Base-by-base conservation (phyloP, 2,888 invertebrate genomes). In the Sesia apiformis region DNA sequence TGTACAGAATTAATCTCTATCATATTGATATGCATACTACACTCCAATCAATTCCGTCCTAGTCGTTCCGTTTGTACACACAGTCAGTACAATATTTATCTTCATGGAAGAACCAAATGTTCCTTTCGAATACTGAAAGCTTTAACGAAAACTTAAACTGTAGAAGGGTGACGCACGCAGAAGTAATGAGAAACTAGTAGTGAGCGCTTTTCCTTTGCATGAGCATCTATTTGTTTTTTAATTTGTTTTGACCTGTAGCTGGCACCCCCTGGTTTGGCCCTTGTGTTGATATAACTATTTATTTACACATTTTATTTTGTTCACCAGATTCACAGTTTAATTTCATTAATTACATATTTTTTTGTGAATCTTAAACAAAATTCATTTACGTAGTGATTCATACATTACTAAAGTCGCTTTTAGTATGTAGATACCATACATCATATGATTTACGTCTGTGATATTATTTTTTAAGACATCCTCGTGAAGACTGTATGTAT, bases 191-290 rank as follows among this genome's bases (percentile, higher is more conserved):
- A 75, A 70, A 53, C 52, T 57, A 70, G 75, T 82, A 81, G 78
- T 74, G 66, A 70, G 64, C 70, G 85, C 85, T 88, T 87, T 63
- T 72, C 74, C 76, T 78, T 72, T 84, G 88, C 88, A 88, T 88
- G 88, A 71, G 64, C 74, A 74, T 78, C 71, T 62, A 69, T 79
- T 76, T 76, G 66, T 72, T 62, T 72, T 71, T 65, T 67, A 58
- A 69, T 66, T 46, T 40, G 56, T 69, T 75, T 71, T 81, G 72
- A 77, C 85, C 82, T 81, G 86, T 87, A 88, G 87, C 81, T 86
- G 88, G 88, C 88, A 88, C 88, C 80, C 84, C 80, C 79, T 86
- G 87, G 88, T 87, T 87, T 84, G 87, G 85, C 84, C 84, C 85
- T 83, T 84, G 79, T 84, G n/a, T 4, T 46, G 8, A 46, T 46